Evolutionary conservation across 2,888 invertebrate species (phyloP), one percentile per base, ranked within the genome.

Genomic region (Rhamnusium bicolor): DNA sequence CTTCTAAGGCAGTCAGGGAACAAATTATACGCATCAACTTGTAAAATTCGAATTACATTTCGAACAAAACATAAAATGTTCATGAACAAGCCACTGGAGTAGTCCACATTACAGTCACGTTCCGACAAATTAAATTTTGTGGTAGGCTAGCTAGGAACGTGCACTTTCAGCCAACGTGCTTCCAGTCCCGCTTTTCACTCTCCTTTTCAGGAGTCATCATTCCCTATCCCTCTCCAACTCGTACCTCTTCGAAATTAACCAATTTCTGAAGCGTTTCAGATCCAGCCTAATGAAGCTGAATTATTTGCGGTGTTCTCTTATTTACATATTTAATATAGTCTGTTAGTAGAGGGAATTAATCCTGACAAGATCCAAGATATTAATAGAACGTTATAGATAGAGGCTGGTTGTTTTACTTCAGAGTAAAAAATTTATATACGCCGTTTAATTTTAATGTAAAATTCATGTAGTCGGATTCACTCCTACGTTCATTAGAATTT

Each of bases 41-140:
- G n/a, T n/a, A n/a, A n/a, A n/a, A 6, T 24, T 24, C 2, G 3
- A 24, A 24, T 24, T 24, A 24, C 21, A 54, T 54, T 51, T 18
- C 19, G n/a, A n/a, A n/a, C n/a, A n/a, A n/a, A n/a, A 51, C 51
- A 18, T 10, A 56, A 27, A 2, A 14, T 1, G 21, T n/a, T 2
- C 18, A 21, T 61, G 19, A 21, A 12, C 46, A 46, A 19, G 16
- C 51, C 51, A 16, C 27, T 24, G 63, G 16, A 21, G 16, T 78
- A 60, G 74, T 82, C 79, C 71, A 72, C 75, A 84, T 79, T 85
- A 77, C 76, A 80, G 83, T 85, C 86, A 85, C 85, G 86, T 85
- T 80, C 80, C 79, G 80, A 80, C 83, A 85, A 86, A 85, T 86
- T 85, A 84, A 85, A 85, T 86, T 86, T 85, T 85, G 85, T 80